Evolutionary conservation across 2,888 invertebrate species (phyloP), one percentile per base, ranked within the genome.

Genomic region (Aporophyla nigra): DNA sequence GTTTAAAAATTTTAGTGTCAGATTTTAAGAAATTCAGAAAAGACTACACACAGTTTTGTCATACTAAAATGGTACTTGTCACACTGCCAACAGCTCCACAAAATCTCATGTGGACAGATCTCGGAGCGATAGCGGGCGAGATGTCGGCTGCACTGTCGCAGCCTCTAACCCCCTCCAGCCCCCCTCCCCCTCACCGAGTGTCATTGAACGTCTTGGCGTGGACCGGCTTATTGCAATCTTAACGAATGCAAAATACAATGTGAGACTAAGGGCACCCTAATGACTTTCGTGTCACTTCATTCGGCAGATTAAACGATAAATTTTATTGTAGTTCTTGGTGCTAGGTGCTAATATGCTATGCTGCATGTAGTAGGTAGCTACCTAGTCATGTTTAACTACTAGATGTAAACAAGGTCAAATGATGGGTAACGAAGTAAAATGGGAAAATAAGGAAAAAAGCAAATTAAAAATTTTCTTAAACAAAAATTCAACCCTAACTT

Each of bases 141-240:
- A 95, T 95, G 95, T 95, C 93, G 94, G 92, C 93, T 94, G 94
- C 95, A 94, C 92, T 90, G 92, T 91, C 91, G 93, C 93, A 94
- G 93, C 92, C 92, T 92, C 90, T 87, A 89, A 89, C 91, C 91
- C 90, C 90, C 85, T 90, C 90, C 77, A 62, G 2, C 89, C 88
- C 12, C 33, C 49, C 54, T 88, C 89, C 81, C 90, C 90, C 89
- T 89, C 86, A 84, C 79, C 88, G 87, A 84, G 92, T 94, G 95
- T 94, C 95, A 94, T 94, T 94, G 95, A 94, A 93, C 94, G 94
- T 93, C 93, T 94, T 94, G 80, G 86, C 90, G 88, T 86, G 89
- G 86, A 87, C 86, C 89, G 87, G 89, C 90, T 91, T 90, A 89
- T 88, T 89, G 88, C 89, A 87, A 91, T 92, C 91, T 91, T 90